Evolutionary conservation across 1,140 invertebrate genomes (phyloP).

Genomic region (Drosophila subpulchrella): DNA sequence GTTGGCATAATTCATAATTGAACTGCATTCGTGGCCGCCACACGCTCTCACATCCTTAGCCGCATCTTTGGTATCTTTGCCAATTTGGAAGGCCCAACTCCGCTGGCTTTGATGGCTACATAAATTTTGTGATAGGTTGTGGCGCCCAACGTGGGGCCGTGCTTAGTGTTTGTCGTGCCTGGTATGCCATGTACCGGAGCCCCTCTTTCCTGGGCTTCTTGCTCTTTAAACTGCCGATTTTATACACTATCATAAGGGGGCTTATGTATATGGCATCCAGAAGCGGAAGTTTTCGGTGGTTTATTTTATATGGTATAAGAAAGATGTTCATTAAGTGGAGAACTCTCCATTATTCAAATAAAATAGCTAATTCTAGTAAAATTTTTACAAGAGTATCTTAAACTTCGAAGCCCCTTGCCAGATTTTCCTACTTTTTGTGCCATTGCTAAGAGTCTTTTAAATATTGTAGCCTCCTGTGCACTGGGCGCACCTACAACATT

Average conservation of each 20-base stretch:
- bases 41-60: slow-evolving; percentile 15
- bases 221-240: slow-evolving; percentile 19
- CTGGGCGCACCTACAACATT: slow-evolving; percentile 45
- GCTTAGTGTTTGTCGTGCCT: slow-evolving; percentile 29
- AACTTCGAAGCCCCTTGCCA: background rate
- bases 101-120: slow-evolving; percentile 54
- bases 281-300: background rate
- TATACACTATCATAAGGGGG: slow-evolving; percentile 8
- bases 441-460: slow-evolving; percentile 44
- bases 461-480: slow-evolving; percentile 18
- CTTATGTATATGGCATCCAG: background rate
- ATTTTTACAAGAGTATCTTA: slow-evolving; percentile 2
- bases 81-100: slow-evolving; percentile 10
- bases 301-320: background rate
- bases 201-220: background rate
- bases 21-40: slow-evolving; percentile 60
- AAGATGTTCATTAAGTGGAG: no score
- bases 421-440: background rate
- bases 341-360: no score
- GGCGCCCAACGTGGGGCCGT: slow-evolving; percentile 35
- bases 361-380: no score
- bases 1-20: slow-evolving; percentile 82
- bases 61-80: slow-evolving; percentile 13
- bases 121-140: slow-evolving; percentile 54
- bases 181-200: slow-evolving; percentile 11